Evolutionary conservation across 2,113 vertebrate species (phyloP).

Genomic region (Orycteropus afer): DNA sequence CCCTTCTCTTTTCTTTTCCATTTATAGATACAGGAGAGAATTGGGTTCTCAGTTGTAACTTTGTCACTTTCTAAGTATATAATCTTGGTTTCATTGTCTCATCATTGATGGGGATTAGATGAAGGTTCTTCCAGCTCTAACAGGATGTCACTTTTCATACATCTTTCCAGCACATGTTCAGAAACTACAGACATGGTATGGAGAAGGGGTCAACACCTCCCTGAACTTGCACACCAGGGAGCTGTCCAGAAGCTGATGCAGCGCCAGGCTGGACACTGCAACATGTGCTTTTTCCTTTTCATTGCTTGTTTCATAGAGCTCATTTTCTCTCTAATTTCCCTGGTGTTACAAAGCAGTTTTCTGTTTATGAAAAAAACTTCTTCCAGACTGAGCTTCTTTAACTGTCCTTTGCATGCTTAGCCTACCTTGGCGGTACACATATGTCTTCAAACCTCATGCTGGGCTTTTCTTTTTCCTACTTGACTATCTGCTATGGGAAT

Average conservation of each 20-base stretch:
- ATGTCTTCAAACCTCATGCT: not conserved
- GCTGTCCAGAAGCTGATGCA: not conserved
- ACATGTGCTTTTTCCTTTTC: not conserved
- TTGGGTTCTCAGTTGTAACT: not conserved
- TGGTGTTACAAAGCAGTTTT: not conserved
- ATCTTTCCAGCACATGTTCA: not conserved
- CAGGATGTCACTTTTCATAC: not conserved
- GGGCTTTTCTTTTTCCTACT: not conserved
- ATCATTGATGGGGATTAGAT: not conserved
- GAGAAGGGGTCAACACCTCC: too few species aligned
- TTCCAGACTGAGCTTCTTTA: not conserved
- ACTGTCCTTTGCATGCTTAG: not conserved
- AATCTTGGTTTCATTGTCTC: not conserved
- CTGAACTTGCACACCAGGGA: not conserved
- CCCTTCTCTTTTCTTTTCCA: not conserved
- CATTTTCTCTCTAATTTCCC: not conserved
- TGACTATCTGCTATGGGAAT: not conserved
- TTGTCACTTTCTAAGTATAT: not conserved
- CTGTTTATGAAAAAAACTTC: too few species aligned
- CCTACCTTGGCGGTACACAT: not conserved
- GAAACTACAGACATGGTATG: not conserved
- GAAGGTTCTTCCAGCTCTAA: not conserved
- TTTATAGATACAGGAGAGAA: not conserved
- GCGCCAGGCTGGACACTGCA: not conserved
- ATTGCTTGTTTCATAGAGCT: not conserved